Base-by-base conservation (phyloP, 53 echinoderm and acorn worm species). In the Patiria pectinifera region DNA sequence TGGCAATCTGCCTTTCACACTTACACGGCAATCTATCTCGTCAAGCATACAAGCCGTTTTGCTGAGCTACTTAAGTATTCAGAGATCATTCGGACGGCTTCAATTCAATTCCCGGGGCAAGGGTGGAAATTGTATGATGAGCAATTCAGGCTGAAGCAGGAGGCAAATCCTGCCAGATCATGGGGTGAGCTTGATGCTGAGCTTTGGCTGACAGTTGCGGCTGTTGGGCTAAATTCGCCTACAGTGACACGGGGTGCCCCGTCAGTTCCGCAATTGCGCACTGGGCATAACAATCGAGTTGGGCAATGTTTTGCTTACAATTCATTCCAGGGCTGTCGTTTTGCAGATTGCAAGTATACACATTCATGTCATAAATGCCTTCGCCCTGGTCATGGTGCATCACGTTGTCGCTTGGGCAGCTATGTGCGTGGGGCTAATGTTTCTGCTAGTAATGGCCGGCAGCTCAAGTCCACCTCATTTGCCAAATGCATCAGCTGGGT, bases 121-220 rank as follows among this genome's bases (percentile, higher is more conserved):
- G 80, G 69, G 12, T 92, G 93, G 93, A 21, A 45, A 69, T 82
- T 81, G 24, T 88, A 89, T 69, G 94, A 94, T 21, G 72, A 84
- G 49, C 86, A 86, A 11, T 76, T 94, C 21, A 63, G 86, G 22
- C 86, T 91, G 62, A 82, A 85, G 15, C 79, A 78, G 44, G 74
- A 78, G 23, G 46, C 46, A 2, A 47, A 78, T 47, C 79, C 79
- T 0, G 5, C 45, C 2, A 0, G 47, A 45, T 78, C 79, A 9
- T 78, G 79, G 79, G 79, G 45, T 18, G 46, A 78, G 21, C 43
- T 78, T 12, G 79, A 78, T 78, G 0, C 4, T 12, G 79, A 78
- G 79, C 46, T 78, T 12, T 78, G 79, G 79, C 79, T 78, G 0
- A 78, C 79, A 2, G 79, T 78, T 2, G 79, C 79, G 4, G 18